Base-by-base conservation (phyloP, 2,888 invertebrate species). In the Hemistola chrysoprasaria region DNA sequence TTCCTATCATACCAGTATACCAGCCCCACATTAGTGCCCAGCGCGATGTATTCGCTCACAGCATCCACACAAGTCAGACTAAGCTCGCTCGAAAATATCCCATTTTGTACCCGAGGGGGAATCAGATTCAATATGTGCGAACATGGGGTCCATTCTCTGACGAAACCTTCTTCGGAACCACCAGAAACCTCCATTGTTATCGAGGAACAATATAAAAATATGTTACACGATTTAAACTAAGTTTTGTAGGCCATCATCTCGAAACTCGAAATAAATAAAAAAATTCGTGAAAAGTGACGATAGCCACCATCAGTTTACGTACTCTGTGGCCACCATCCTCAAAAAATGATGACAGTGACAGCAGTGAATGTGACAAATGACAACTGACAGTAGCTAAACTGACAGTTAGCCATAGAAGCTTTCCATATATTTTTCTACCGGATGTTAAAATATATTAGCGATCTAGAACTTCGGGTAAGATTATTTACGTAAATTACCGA, bases 1-100 rank as follows among this genome's bases (percentile, higher is more conserved):
- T 92, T 92, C 47, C 97, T 90, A 74, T 96, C 93, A 72, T 94
- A 97, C 94, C 97, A 95, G 74, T 96, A 97, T 11, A 97, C 92
- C 37, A 96, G 84, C 1, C 97, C 97, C 8, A 93, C 92, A 80
- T 96, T 96, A 1, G 95, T 95, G 1, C 97, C 97, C 37, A 97
- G 75, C 1, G 94, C 96, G 50, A 97, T 91, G 72, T 94, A 97
- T 59, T 95, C 94, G 8, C 92, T 90, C 25, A 95, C 90, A n/a
- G 92, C 94, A 83, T 96, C 96, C 24, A 97, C 90, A 67, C 96
- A 96, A 0, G 96, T 97, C 42, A 96, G 87, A 71, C 85, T 89
- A 26, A 97, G 82, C 71, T 95, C 94, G 64, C 91, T 92, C 7
- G 93, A 92, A 75, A 95, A 95, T 56, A 96, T 77, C 2, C 96